Conservation (phyloP, 2,797 vertebrate genomes). For the Poecilia velifera region DNA sequence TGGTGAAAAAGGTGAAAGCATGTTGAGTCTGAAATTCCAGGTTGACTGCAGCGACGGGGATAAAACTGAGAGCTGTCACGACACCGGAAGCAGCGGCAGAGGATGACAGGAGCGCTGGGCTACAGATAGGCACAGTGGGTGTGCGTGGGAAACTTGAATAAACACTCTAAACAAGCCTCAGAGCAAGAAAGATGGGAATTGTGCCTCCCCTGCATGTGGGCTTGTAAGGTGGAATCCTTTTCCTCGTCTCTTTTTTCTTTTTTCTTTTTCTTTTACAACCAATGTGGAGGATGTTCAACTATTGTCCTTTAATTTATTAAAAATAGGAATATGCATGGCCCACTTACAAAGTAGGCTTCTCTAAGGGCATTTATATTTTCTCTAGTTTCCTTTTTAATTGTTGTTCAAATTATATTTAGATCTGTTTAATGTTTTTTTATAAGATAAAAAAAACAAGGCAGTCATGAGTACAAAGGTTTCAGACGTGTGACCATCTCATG, state of each 20-base stretch:
- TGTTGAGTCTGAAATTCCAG: conserved; percentile 63
- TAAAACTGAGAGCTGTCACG: conserved; percentile 74
- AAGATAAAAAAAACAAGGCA: not conserved
- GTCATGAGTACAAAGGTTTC: not conserved
- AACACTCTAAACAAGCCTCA: conserved; percentile 64
- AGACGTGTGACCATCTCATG: not conserved
- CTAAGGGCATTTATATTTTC: not conserved
- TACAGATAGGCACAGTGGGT: conserved; percentile 71
- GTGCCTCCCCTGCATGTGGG: conserved; percentile 32
- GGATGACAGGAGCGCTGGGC: conserved; percentile 76
- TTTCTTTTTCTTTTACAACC: conserved; percentile 18
- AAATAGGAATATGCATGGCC: not conserved
- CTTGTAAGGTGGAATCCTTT: conserved; percentile 50
- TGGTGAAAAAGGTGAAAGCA: conserved; percentile 38
- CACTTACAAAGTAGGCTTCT: not conserved
- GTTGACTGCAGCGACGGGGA: conserved; percentile 56
- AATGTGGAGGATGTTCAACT: conserved; percentile 5
- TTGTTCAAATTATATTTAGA: not conserved
- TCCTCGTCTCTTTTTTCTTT: not conserved
- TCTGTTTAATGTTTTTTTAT: not conserved
- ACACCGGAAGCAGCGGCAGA: conserved; percentile 69
- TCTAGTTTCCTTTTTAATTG: not conserved
- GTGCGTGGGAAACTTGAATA: conserved; percentile 71
- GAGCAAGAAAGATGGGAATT: conserved; percentile 49
- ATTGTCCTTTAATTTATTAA: not conserved